These are phyloP conservation scores for Zaprionus davidi DNA, from an alignment of 1,140 invertebrate genomes.

Conservation along the genomic window DNA sequence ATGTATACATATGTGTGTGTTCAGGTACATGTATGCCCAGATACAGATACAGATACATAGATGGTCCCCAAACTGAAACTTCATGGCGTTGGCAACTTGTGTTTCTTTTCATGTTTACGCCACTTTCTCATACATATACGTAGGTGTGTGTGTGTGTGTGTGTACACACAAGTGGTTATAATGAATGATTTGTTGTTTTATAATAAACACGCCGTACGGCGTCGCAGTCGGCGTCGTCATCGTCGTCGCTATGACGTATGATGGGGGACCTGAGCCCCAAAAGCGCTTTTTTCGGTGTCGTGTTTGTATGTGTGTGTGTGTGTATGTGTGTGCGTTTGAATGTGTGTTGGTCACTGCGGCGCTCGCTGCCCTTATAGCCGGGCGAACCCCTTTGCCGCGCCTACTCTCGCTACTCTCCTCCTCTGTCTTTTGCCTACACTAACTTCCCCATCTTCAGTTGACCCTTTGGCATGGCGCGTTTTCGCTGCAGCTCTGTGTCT, in stretches of 20 bases:
- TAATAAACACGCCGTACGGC: constrained; percentile 76
- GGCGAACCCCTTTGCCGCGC: constrained; percentile 6
- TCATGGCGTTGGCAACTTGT: constrained; percentile 55
- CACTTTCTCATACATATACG: constrained; percentile 65
- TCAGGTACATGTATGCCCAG: background rate
- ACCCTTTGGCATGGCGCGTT: constrained; percentile 66
- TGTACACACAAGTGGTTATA: constrained; percentile 79
- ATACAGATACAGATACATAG: constrained; percentile 28
- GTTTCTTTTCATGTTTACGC: constrained; percentile 79
- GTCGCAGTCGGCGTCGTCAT: constrained; percentile 55
- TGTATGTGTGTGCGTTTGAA: constrained; percentile 1
- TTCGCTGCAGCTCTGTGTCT: constrained; percentile 50
- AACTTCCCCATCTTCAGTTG: constrained; percentile 47
- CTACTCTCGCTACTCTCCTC: constrained; percentile 12
- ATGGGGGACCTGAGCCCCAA: constrained; percentile 36
- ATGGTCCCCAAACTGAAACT: constrained; percentile 33
- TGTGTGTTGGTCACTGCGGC: constrained; percentile 37
- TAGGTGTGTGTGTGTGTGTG: constrained; percentile 17
- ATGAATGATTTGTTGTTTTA: constrained; percentile 84
- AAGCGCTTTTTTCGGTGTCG: constrained; percentile 15
- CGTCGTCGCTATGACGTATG: constrained; percentile 67
- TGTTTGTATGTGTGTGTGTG: background rate
- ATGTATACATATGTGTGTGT: background rate
- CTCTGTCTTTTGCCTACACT: constrained; percentile 24
- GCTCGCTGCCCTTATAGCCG: constrained; percentile 33